phyloP scores from a whole-genome alignment of 2,797 vertebrate genomes.

The Clarias platycephalus region DNA sequence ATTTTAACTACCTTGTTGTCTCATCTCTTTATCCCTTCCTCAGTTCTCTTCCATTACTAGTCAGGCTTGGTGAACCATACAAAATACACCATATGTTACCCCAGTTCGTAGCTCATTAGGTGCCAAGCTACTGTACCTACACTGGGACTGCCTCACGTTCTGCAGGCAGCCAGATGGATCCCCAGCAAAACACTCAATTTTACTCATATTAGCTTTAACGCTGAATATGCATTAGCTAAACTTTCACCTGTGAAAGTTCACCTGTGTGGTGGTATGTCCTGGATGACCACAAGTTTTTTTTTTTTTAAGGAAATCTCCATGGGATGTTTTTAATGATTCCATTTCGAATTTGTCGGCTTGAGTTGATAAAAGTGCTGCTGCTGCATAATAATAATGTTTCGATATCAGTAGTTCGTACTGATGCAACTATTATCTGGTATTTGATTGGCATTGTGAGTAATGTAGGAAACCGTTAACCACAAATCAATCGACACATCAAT shows the following conservation, averaged over 20 bases:
- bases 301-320: background rate
- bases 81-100: slow-evolving; percentile 70
- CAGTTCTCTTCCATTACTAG: slow-evolving; percentile 62
- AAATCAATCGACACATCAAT: background rate
- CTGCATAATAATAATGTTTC: background rate
- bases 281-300: background rate
- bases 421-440: background rate
- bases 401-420: background rate
- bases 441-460: background rate
- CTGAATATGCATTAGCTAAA: slow-evolving; percentile 36
- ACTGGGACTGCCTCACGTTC: slow-evolving; percentile 62
- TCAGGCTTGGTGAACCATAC: slow-evolving; percentile 64
- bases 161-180: slow-evolving; percentile 63
- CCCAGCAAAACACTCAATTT: slow-evolving; percentile 34
- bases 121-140: slow-evolving; percentile 62
- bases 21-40: slow-evolving; percentile 30
- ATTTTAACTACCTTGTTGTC: background rate
- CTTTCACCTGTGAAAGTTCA: too few relatives aligned
- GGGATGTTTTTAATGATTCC: background rate
- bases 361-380: background rate
- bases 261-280: slow-evolving; percentile 15
- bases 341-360: background rate
- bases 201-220: slow-evolving; percentile 37
- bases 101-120: slow-evolving; percentile 68
- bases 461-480: background rate